Evolutionary conservation across 2,797 vertebrate genomes (phyloP).

Genomic region (Cheracebus regulus): DNA sequence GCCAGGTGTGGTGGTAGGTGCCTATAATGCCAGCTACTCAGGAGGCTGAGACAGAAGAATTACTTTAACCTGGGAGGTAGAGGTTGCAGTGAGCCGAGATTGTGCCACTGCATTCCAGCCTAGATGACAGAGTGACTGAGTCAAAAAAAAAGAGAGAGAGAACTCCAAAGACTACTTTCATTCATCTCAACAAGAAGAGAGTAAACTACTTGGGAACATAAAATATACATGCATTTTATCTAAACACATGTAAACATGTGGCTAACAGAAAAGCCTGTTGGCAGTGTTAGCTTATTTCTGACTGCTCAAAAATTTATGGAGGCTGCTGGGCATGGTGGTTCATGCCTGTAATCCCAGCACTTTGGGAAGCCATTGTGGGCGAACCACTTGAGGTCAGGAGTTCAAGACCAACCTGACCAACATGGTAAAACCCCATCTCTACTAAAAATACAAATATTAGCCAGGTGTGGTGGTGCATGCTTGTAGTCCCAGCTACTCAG

Average conservation of each 20-base stretch:
- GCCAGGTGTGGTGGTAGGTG: neutral
- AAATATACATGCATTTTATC: neutral
- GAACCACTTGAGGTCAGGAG: neutral
- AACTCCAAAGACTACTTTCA: constrained; percentile 29
- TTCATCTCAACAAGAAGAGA: constrained; percentile 13
- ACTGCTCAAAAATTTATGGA: neutral
- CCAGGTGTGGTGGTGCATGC: neutral
- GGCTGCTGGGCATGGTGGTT: neutral
- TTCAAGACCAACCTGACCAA: neutral
- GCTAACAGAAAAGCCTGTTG: neutral
- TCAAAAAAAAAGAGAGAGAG: neutral
- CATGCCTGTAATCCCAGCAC: neutral
- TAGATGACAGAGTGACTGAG: neutral
- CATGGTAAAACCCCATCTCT: neutral
- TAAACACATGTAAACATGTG: neutral
- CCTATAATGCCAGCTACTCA: neutral
- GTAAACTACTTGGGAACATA: neutral
- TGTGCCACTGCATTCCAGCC: neutral
- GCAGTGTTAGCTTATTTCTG: constrained; percentile 28
- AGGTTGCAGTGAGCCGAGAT: neutral
- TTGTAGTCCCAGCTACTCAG: neutral
- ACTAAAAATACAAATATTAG: neutral
- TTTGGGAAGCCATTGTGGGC: neutral
- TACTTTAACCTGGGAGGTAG: neutral
- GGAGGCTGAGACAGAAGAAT: neutral